phyloP scores from a whole-genome alignment of 2,113 vertebrate species.

The Nannospalax galili region DNA sequence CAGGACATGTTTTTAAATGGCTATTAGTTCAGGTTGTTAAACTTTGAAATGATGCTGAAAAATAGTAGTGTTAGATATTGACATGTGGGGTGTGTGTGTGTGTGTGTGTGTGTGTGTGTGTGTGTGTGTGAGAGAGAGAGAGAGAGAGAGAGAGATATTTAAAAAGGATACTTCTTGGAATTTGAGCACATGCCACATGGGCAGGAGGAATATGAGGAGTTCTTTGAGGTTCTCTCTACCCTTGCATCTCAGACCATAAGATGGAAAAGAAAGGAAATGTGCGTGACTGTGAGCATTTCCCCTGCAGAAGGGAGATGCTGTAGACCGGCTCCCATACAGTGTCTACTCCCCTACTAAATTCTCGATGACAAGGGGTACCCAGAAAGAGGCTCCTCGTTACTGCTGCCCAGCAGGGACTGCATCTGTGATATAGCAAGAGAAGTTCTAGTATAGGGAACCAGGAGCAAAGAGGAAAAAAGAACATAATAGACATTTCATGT shows the following conservation, averaged over 20 bases:
- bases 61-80: slow-evolving; percentile 40
- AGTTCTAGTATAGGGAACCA: slow-evolving; percentile 48
- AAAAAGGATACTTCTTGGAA: background rate
- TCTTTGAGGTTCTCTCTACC: background rate
- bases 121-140: background rate
- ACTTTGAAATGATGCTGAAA: slow-evolving; percentile 71
- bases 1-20: slow-evolving; percentile 55
- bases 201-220: background rate
- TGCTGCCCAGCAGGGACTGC: slow-evolving; percentile 68
- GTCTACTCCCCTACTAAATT: slow-evolving; percentile 62
- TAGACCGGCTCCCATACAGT: slow-evolving; percentile 18
- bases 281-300: background rate
- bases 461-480: slow-evolving; percentile 46
- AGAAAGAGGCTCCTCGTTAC: slow-evolving; percentile 78
- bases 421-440: slow-evolving; percentile 67
- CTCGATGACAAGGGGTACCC: slow-evolving; percentile 65
- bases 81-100: background rate
- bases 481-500: slow-evolving; percentile 60
- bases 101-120: background rate
- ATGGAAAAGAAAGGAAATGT: too few relatives aligned
- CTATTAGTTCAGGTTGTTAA: slow-evolving; percentile 73
- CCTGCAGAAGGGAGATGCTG: background rate
- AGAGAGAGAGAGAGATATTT: background rate
- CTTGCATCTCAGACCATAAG: background rate
- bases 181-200: background rate